phyloP scores from a whole-genome alignment of 2,797 vertebrate species.

The Mus caroli region DNA sequence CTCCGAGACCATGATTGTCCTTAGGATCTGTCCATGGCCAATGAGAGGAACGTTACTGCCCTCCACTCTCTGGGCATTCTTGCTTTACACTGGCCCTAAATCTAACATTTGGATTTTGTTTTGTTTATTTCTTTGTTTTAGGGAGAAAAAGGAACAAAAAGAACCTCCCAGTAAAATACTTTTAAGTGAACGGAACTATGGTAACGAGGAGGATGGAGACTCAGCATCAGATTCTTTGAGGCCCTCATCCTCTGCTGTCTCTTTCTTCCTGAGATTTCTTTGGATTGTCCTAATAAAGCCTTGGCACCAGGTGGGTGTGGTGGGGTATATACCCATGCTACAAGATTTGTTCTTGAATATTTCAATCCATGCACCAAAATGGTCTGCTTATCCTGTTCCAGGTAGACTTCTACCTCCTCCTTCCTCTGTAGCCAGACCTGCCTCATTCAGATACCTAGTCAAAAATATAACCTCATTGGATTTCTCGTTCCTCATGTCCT shows the following conservation, averaged over 20 bases:
- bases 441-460: background rate
- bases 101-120: background rate
- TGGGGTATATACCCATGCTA: background rate
- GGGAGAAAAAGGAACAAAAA: background rate
- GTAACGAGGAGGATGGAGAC: background rate
- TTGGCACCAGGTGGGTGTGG: background rate
- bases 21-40: background rate
- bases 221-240: background rate
- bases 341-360: conserved; percentile 10
- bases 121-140: background rate
- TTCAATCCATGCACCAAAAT: conserved; percentile 17
- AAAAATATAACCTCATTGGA: background rate
- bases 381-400: background rate
- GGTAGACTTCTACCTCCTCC: background rate
- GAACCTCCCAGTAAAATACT: background rate
- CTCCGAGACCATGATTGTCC: background rate
- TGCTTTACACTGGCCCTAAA: background rate
- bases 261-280: background rate
- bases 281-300: background rate
- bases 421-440: background rate
- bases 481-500: background rate
- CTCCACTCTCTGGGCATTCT: background rate
- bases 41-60: background rate
- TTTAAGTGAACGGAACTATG: background rate
- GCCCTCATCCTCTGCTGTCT: background rate